phyloP scores from a whole-genome alignment of 2,888 invertebrate species.

The Ornithoptera alexandrae region DNA sequence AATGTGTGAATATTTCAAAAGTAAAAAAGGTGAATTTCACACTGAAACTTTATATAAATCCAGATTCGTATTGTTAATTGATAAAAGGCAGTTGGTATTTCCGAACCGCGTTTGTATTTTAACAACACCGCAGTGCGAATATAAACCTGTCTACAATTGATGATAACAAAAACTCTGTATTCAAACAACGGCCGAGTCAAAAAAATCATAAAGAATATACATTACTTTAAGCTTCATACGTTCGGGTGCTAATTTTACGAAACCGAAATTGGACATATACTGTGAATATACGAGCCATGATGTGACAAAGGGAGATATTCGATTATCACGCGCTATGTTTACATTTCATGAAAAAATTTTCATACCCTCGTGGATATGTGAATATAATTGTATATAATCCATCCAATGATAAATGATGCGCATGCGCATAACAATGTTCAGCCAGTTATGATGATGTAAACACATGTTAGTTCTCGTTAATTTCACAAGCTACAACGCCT shows the following conservation, averaged over 20 bases:
- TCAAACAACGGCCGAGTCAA: slow-evolving; percentile 26
- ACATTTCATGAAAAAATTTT: slow-evolving; percentile 38
- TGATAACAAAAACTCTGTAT: slow-evolving; percentile 23
- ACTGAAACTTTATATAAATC: neutral
- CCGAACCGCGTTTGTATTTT: slow-evolving; percentile 14
- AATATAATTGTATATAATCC: slow-evolving; percentile 18
- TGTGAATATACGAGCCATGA: slow-evolving; percentile 41
- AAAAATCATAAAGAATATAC: slow-evolving; percentile 36
- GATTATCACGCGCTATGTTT: slow-evolving; percentile 40
- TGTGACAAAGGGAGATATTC: slow-evolving; percentile 33
- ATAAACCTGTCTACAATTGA: slow-evolving; percentile 30
- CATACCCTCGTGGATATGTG: slow-evolving; percentile 32
- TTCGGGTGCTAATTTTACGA: slow-evolving; percentile 49
- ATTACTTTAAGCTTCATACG: slow-evolving; percentile 37
- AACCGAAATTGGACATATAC: slow-evolving; percentile 45
- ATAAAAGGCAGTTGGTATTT: slow-evolving; percentile 20
- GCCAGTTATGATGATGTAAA: neutral
- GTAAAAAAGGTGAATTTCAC: neutral
- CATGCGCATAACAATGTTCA: too few relatives aligned
- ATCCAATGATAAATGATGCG: too few relatives aligned
- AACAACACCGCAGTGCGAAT: slow-evolving; percentile 1
- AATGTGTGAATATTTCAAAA: neutral
- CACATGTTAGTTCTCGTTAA: neutral
- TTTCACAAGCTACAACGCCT: too few relatives aligned
- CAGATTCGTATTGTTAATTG: slow-evolving; percentile 17